Conservation (phyloP, 1,140 invertebrate genomes). For the Apis florea region DNA sequence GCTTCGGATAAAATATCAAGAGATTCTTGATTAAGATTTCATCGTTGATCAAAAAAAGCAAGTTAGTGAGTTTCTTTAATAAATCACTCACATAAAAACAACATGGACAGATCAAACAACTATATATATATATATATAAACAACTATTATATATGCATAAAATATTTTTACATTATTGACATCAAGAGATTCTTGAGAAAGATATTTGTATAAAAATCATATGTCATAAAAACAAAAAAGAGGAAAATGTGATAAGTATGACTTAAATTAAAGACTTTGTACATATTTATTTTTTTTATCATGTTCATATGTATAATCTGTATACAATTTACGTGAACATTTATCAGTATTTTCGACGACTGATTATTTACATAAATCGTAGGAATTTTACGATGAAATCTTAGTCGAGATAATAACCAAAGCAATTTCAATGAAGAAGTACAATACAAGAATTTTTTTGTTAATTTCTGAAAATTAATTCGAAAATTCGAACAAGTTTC, state of each 20-base stretch:
- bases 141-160: too few species aligned
- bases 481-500: background rate
- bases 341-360: background rate
- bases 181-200: too few species aligned
- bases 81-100: background rate
- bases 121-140: too few species aligned
- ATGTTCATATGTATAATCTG: too few species aligned
- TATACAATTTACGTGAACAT: background rate
- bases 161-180: too few species aligned
- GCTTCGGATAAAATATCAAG: conserved; percentile 33
- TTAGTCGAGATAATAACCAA: background rate
- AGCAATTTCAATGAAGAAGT: conserved; percentile 17
- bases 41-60: background rate
- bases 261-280: background rate
- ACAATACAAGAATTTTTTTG: conserved; percentile 40
- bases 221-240: background rate
- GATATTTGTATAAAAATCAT: background rate
- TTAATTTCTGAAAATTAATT: conserved; percentile 33
- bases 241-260: background rate
- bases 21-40: conserved; percentile 31
- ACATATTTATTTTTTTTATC: background rate
- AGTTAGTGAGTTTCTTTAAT: background rate
- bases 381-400: background rate
- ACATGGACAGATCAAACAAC: conserved; percentile 10
- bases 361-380: background rate